Evolutionary conservation across 2,888 invertebrate genomes (phyloP).

Genomic region (Blastobasis lacticolella): DNA sequence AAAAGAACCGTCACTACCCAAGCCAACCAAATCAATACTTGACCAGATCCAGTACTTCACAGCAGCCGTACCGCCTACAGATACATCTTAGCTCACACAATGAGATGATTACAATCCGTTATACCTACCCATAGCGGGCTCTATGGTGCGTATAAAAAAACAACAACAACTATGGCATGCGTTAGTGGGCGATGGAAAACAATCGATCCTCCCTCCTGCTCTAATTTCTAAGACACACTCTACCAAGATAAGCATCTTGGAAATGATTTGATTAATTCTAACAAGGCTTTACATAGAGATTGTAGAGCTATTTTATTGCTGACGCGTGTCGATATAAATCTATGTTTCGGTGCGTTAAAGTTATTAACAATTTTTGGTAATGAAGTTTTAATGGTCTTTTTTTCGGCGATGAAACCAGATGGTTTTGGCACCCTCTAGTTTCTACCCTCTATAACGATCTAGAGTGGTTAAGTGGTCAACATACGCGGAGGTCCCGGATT

Average conservation of each 20-base stretch:
- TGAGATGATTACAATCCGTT: slow-evolving; percentile 73
- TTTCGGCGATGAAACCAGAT: slow-evolving; percentile 12
- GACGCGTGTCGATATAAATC: slow-evolving; percentile 71
- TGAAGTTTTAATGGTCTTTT: slow-evolving; percentile 50
- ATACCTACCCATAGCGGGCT: slow-evolving; percentile 50
- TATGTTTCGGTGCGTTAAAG: slow-evolving; percentile 37
- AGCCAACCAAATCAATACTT: background rate
- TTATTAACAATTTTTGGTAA: slow-evolving; percentile 61
- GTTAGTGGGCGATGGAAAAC: slow-evolving; percentile 70
- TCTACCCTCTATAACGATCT: no score
- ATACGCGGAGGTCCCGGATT: no score
- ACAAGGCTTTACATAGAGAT: slow-evolving; percentile 56
- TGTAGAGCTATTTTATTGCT: slow-evolving; percentile 62
- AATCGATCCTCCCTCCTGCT: slow-evolving; percentile 65
- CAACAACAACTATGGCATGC: slow-evolving; percentile 49
- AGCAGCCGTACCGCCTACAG: slow-evolving; percentile 29
- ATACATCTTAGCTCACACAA: slow-evolving; percentile 67
- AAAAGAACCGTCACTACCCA: background rate
- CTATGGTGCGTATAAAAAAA: slow-evolving; percentile 48
- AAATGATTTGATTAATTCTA: slow-evolving; percentile 72
- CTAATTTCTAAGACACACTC: slow-evolving; percentile 65
- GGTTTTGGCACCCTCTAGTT: background rate
- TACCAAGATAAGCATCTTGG: slow-evolving; percentile 49
- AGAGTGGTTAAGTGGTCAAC: no score
- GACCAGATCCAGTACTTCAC: slow-evolving; percentile 26